Evolutionary conservation across 2,113 vertebrate species (phyloP).

Genomic region (Barbus barbus): DNA sequence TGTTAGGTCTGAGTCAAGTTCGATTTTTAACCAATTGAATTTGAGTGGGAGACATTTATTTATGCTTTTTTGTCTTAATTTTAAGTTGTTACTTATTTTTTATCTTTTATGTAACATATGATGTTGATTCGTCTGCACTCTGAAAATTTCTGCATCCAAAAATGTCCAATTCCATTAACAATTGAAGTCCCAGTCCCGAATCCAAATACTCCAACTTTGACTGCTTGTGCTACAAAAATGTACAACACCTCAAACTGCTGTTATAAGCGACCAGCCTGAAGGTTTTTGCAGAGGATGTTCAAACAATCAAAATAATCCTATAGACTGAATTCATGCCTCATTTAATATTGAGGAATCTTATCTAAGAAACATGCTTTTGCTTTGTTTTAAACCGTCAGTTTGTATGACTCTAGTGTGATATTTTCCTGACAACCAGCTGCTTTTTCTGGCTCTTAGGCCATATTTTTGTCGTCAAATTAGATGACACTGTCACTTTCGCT

Average conservation of each 20-base stretch:
- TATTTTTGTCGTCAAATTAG: conserved; percentile 9
- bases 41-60: no score
- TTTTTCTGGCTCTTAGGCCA: not conserved
- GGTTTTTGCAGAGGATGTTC: not conserved
- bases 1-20: no score
- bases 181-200: no score
- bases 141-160: no score
- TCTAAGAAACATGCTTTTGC: not conserved
- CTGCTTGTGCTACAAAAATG: not conserved
- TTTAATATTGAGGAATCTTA: no score
- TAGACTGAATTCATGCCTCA: no score
- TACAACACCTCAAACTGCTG: not conserved
- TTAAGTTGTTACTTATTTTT: no score
- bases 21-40: no score
- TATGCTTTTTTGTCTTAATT: no score
- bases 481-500: conserved; percentile 13
- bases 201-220: not conserved
- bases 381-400: not conserved
- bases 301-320: not conserved
- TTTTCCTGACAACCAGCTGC: conserved; percentile 6
- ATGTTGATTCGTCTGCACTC: no score
- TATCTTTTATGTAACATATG: no score
- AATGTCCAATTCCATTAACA: no score
- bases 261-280: not conserved
- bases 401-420: not conserved